These are phyloP conservation scores for Drosophila novamexicana DNA, from an alignment of 1,140 invertebrate genomes.

Conservation along the genomic window DNA sequence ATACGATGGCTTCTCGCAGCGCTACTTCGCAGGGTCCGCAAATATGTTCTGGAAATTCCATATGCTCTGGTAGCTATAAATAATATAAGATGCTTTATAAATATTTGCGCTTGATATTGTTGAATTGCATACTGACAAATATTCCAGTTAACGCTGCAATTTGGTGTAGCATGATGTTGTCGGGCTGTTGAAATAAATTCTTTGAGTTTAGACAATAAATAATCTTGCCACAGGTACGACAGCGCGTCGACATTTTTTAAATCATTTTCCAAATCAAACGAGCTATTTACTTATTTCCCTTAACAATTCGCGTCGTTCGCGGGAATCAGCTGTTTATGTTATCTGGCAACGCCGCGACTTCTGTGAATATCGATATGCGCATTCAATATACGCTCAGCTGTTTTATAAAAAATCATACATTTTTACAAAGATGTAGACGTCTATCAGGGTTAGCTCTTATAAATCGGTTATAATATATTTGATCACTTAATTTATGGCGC, in stretches of 20 bases:
- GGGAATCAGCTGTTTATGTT: constrained; percentile 19
- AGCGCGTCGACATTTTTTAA: constrained; percentile 47
- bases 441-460: no score
- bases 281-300: constrained; percentile 11
- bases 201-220: constrained; percentile 40
- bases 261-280: constrained; percentile 25
- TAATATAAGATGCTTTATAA: no score
- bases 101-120: background rate
- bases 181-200: constrained; percentile 52
- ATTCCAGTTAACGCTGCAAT: constrained; percentile 63
- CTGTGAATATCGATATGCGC: background rate
- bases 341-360: constrained; percentile 2
- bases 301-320: constrained; percentile 30
- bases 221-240: constrained; percentile 61
- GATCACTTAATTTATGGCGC: background rate
- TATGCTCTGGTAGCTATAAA: constrained; percentile 36
- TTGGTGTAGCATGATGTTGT: constrained; percentile 59
- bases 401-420: background rate
- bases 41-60: constrained; percentile 48
- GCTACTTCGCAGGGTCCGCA: constrained; percentile 61
- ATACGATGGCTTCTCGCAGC: constrained; percentile 50
- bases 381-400: constrained; percentile 3
- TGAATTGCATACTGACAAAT: constrained; percentile 41
- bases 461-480: no score
- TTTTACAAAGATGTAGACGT: background rate